Percentiles rank a stretch among this genome's conserved stretches.
Conservation (phyloP, 2,888 invertebrate species). For the Pecten maximus region DNA sequence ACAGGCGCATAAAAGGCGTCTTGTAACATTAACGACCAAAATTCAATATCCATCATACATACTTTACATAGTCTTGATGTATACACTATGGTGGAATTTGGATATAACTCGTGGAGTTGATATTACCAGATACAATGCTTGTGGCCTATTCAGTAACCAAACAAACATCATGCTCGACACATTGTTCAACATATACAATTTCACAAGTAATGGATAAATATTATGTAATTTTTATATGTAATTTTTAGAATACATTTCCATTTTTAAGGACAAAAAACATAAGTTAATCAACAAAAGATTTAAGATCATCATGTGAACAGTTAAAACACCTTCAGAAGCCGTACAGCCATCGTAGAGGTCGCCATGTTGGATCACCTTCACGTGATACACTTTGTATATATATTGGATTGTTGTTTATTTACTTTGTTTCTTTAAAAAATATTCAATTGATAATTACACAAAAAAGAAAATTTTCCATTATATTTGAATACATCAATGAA, state of each 20-base stretch:
- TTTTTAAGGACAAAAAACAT: background rate
- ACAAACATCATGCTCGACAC: too few species aligned
- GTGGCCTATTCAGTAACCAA: too few species aligned
- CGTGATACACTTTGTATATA: constrained; percentile 48
- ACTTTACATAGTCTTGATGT: too few species aligned
- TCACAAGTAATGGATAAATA: background rate
- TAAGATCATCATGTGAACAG: background rate
- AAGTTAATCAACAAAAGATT: background rate
- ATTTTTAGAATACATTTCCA: background rate
- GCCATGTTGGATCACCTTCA: constrained; percentile 66
- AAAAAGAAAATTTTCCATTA: background rate
- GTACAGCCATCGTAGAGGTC: constrained; percentile 41
- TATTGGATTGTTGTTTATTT: background rate
- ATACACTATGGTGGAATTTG: too few species aligned
- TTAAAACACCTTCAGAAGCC: constrained; percentile 7
- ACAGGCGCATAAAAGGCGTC: too few species aligned
- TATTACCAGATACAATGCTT: too few species aligned
- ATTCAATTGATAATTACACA: too few species aligned
- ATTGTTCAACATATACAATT: too few species aligned
- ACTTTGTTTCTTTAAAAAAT: background rate
- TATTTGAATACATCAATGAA: background rate
- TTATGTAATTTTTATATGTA: background rate
- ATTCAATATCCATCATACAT: too few species aligned
- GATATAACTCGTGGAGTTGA: too few species aligned
- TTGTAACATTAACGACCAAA: too few species aligned